These are phyloP conservation scores for Uloborus diversus DNA, from an alignment of 1,140 invertebrate species.

Conservation along the genomic window DNA sequence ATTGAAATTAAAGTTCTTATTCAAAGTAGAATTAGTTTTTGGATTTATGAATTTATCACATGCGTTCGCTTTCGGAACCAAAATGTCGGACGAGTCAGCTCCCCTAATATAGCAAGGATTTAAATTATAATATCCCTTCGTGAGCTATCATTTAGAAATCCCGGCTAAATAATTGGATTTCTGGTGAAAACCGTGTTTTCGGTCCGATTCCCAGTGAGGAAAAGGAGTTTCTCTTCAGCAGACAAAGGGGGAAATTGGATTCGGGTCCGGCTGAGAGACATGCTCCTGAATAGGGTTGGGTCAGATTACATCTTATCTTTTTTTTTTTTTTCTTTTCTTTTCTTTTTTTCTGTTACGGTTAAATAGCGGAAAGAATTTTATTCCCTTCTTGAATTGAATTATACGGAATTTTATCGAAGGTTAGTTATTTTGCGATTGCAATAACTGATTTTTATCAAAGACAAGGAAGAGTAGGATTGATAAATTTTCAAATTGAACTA, in stretches of 20 bases:
- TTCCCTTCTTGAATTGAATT: too few relatives aligned
- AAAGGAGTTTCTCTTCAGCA: slow-evolving; percentile 17
- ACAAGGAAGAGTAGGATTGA: too few relatives aligned
- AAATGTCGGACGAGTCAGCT: too few relatives aligned
- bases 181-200: slow-evolving; percentile 21
- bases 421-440: too few relatives aligned
- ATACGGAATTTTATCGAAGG: too few relatives aligned
- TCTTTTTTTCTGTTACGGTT: neutral
- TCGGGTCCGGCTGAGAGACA: neutral
- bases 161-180: slow-evolving; percentile 53
- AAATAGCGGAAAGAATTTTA: neutral
- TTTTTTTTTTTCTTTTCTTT: neutral
- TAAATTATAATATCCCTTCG: slow-evolving; percentile 40
- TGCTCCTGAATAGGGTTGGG: neutral
- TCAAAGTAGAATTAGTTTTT: too few relatives aligned
- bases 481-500: too few relatives aligned
- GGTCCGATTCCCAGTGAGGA: neutral
- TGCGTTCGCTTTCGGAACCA: too few relatives aligned
- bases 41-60: too few relatives aligned
- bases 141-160: slow-evolving; percentile 48
- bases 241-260: slow-evolving; percentile 50
- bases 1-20: too few relatives aligned
- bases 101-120: too few relatives aligned
- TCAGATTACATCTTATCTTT: neutral
- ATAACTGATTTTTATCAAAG: too few relatives aligned